These are phyloP conservation scores for Telmatherina bonti DNA, from an alignment of 2,797 vertebrate genomes.

Conservation along the genomic window DNA sequence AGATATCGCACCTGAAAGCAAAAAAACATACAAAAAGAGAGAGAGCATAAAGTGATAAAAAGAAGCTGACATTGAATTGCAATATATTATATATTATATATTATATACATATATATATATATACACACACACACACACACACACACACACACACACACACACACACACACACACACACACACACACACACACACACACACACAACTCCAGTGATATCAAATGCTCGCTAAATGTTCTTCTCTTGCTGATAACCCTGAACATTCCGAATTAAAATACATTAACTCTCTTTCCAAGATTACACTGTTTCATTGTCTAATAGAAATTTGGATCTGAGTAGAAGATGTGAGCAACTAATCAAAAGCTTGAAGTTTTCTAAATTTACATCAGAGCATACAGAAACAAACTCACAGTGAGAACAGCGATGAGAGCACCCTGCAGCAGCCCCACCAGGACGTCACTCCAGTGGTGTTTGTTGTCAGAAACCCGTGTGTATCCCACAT, in stretches of 20 bases:
- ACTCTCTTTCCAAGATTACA: not conserved
- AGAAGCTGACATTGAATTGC: not conserved
- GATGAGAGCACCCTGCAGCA: conserved; percentile 92
- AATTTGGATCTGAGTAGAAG: not conserved
- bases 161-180: too few species aligned
- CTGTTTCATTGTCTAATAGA: not conserved
- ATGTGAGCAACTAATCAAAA: not conserved
- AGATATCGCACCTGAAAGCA: conserved; percentile 87
- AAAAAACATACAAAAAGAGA: not conserved
- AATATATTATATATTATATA: too few species aligned
- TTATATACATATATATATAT: too few species aligned
- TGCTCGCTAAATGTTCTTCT: not conserved
- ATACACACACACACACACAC: too few species aligned
- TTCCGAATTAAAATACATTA: not conserved
- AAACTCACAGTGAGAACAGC: conserved; percentile 90
- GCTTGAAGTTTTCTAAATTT: not conserved
- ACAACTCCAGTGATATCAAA: not conserved
- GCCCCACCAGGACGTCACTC: conserved; percentile 92
- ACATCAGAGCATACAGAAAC: not conserved
- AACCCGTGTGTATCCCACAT: conserved; percentile 93
- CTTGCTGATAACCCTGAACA: not conserved
- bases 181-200: too few species aligned
- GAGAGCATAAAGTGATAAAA: not conserved
- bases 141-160: too few species aligned
- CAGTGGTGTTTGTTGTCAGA: conserved; percentile 97